These are phyloP conservation scores for Ptyas mucosa DNA, from an alignment of 2,113 vertebrate species.

Conservation along the genomic window DNA sequence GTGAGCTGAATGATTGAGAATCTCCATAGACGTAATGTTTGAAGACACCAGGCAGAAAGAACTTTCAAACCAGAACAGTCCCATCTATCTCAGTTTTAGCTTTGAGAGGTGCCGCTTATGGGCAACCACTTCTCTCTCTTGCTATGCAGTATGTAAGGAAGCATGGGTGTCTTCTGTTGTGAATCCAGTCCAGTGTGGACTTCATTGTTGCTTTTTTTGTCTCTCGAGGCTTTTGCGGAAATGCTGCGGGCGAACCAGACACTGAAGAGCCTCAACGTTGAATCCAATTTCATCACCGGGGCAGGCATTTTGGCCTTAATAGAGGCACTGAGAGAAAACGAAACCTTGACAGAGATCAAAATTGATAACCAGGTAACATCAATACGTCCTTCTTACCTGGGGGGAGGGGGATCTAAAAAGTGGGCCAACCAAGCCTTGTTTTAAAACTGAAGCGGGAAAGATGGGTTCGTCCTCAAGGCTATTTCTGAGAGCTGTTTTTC, in stretches of 20 bases:
- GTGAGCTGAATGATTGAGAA: not conserved
- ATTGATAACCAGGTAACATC: constrained; percentile 92
- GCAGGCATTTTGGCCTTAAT: constrained; percentile 82
- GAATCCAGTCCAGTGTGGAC: not conserved
- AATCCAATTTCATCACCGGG: constrained; percentile 95
- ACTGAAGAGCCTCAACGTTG: constrained; percentile 87
- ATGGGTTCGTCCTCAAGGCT: not conserved
- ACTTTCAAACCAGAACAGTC: not conserved
- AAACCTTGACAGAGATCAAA: constrained; percentile 88
- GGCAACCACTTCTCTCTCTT: not conserved
- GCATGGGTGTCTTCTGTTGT: not conserved
- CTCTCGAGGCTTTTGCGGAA: constrained; percentile 84
- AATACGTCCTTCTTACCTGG: not conserved
- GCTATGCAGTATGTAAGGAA: not conserved
- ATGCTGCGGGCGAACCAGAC: constrained; percentile 88
- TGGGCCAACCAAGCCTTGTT: not conserved
- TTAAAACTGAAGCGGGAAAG: not conserved
- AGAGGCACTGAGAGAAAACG: constrained; percentile 88
- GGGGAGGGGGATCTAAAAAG: not conserved
- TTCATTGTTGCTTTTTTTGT: constrained; percentile 32
- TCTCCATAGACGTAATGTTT: not conserved
- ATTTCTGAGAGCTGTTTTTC: not conserved
- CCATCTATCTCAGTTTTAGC: too few relatives aligned
- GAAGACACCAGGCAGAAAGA: not conserved
- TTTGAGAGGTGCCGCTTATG: not conserved